Evolutionary conservation across 2,797 vertebrate species (phyloP).

Genomic region (Oryzias sinensis): DNA sequence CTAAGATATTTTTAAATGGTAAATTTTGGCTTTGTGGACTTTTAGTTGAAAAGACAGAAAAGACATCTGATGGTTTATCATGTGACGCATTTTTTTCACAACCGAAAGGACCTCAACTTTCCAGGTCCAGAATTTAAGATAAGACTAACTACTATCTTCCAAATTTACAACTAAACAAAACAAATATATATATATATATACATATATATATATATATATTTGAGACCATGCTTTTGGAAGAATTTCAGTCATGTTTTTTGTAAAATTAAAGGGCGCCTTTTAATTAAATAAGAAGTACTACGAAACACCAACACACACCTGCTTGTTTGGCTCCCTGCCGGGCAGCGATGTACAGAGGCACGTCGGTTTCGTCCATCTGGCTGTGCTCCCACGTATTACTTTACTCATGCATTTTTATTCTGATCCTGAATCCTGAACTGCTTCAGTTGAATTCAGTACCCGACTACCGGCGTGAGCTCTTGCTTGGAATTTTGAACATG

Average conservation of each 20-base stretch:
- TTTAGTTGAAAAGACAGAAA: too few relatives aligned
- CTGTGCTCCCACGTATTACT: slow-evolving; percentile 27
- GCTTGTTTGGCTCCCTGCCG: slow-evolving; percentile 46
- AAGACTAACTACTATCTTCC: too few relatives aligned
- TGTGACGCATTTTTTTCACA: too few relatives aligned
- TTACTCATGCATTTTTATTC: slow-evolving; percentile 52
- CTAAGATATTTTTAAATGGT: too few relatives aligned
- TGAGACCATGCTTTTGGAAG: background rate
- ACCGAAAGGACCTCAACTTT: too few relatives aligned
- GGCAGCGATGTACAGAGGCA: slow-evolving; percentile 33
- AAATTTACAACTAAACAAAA: too few relatives aligned
- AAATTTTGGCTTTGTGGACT: too few relatives aligned
- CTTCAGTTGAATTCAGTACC: slow-evolving; percentile 29
- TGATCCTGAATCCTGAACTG: slow-evolving; percentile 25
- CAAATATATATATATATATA: too few relatives aligned
- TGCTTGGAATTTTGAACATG: slow-evolving; percentile 31
- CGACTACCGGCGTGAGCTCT: background rate
- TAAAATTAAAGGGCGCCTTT: too few relatives aligned
- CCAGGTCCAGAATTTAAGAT: too few relatives aligned
- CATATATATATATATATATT: too few relatives aligned
- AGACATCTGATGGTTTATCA: too few relatives aligned
- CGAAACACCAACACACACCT: slow-evolving; percentile 28
- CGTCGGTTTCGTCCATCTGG: slow-evolving; percentile 56
- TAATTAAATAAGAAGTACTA: slow-evolving; percentile 17
- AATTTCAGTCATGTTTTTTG: background rate